Base-by-base conservation (phyloP, 2,888 invertebrate genomes). In the Hypolimnas misippus region DNA sequence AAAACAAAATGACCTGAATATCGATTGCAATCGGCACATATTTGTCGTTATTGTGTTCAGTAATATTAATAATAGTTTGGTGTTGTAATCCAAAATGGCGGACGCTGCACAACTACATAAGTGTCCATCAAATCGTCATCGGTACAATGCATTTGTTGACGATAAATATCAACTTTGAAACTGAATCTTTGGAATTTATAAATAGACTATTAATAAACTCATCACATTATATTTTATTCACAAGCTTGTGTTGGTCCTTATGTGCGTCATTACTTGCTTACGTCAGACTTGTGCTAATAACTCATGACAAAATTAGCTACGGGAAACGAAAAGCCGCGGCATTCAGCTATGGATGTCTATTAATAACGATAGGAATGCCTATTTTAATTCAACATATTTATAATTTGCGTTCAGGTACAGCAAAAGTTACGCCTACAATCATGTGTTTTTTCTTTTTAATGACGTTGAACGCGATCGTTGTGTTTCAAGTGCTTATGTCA, bases 51-150 rank as follows among this genome's bases (percentile, higher is more conserved):
- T 4, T 67, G 2, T 71, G 70, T 57, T 68, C 68, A 3, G 12
- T 61, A 6, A 33, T 65, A 14, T 56, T 71, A 21, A 7, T 70
- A 5, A n/a, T 52, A 40, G 63, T 69, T 16, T 73, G 72, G 72
- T 71, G 44, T 42, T 8, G 65, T 0, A 60, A 71, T 19, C 60
- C 67, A 31, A 67, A 65, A 59, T 73, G 73, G 73, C 66, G 71
- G 5, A 62, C 66, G 0, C 52, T 72, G 0, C 71, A 72, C 44
- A 73, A 72, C 31, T 73, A 66, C 29, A 67, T 73, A 38, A 68
- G 67, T 44, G 57, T 68, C 3, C 62, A 72, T 25, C 73, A 73
- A 62, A 63, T 73, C 5, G 33, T 66, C 8, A 29, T 63, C 21
- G 72, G 71, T 0, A 72, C 68, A 5, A 19, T 70, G 17, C 65